A percentile compares a stretch with the other conserved stretches of the same genome.
Evolutionary conservation across 2,797 vertebrate genomes (phyloP).

Genomic region (Sebastes baramenuke): DNA sequence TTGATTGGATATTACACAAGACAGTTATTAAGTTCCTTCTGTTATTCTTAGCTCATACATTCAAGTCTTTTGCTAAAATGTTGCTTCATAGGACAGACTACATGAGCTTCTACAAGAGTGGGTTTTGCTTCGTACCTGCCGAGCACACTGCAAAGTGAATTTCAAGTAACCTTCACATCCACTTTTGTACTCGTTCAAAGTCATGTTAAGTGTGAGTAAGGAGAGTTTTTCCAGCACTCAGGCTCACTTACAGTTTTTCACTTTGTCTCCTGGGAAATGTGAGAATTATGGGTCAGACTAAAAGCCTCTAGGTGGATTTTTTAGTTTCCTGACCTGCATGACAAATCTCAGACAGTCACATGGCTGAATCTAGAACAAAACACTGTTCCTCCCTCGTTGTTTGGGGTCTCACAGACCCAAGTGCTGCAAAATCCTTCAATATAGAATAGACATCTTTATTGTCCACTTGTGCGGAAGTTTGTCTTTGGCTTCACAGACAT

Average conservation of each 20-base stretch:
- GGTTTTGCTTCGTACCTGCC: neutral
- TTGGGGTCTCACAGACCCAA: neutral
- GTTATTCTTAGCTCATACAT: neutral
- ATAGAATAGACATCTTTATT: too few relatives aligned
- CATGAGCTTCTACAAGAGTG: neutral
- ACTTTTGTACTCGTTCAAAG: conserved; percentile 23
- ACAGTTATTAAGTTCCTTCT: neutral
- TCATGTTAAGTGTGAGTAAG: conserved; percentile 24
- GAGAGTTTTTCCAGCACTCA: neutral
- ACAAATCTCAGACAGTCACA: neutral
- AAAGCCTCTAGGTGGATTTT: neutral
- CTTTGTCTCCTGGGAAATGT: conserved; percentile 5
- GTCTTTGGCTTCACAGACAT: too few relatives aligned
- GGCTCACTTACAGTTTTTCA: conserved; percentile 11
- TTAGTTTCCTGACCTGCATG: conserved; percentile 13
- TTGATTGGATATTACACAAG: neutral
- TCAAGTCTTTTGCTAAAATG: neutral
- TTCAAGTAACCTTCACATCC: neutral
- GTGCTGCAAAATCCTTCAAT: neutral
- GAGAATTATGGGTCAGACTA: conserved; percentile 38
- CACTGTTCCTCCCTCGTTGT: neutral
- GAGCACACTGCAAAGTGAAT: neutral
- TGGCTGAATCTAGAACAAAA: neutral
- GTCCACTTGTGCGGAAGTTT: too few relatives aligned
- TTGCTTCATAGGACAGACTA: neutral